Base-by-base conservation (phyloP, 2,797 vertebrate genomes). In the Atherinosoma microstoma region DNA sequence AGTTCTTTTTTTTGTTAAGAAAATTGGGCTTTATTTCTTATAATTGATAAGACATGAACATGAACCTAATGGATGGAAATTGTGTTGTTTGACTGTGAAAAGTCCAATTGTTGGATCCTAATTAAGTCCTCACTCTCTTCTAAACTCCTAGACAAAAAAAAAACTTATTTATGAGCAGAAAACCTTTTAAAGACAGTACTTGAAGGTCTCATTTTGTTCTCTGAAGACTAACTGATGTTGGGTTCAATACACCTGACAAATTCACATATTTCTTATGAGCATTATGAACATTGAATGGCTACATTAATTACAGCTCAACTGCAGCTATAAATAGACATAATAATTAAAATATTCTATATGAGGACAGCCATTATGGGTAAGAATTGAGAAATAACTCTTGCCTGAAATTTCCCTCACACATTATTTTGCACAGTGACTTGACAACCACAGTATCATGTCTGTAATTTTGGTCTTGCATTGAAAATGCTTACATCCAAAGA, bases 351-450 rank as follows among this genome's bases (percentile, higher is more conserved):
- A 29, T 29, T 54, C 22, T 29, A 1, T 7, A 2, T 0, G 2
- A 29, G 53, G 12, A 47, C 27, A 56, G 27, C 6, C 13, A 6
- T 54, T 16, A 29, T 27, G 27, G 24, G 5, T 29, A 24, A 54
- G 5, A 42, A 22, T 38, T 58, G 58, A 61, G 58, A 75, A 65
- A 72, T 76, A 45, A 58, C 36, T 67, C 4, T 61, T 45, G 8
- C 3, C 64, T 13, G 2, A 64, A 58, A 81, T 82, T 84, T 79
- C 67, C 63, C 49, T 62, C 40, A 58, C 73, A 73, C 45, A 58
- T 79, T 85, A 82, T 61, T 76, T 76, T 63, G 64, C 63, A 57
- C 70, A 16, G 58, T 27, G 51, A 47, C 30, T 8, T n/a, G 60
- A 58, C 42, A 27, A 60, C 16, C 34, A 2, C 0, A 34, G 68